Evolutionary conservation across 2,797 vertebrate species (phyloP).

Genomic region (Acrossocheilus wenchowensis): DNA sequence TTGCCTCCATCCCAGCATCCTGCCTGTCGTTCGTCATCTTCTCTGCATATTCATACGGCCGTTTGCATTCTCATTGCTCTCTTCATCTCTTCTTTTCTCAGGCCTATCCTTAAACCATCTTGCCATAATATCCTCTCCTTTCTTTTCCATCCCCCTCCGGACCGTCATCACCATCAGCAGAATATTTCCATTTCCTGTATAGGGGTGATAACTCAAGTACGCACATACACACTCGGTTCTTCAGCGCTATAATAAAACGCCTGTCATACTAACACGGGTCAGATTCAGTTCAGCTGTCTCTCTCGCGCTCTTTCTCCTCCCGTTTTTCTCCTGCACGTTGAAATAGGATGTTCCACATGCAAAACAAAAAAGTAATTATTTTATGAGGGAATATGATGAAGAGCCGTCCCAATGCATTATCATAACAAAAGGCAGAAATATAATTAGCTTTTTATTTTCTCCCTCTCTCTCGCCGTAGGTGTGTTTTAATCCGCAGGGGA

Average conservation of each 20-base stretch:
- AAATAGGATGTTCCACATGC: slow-evolving; percentile 23
- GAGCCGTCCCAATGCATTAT: background rate
- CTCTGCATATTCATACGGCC: background rate
- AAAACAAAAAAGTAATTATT: slow-evolving; percentile 5
- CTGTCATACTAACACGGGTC: slow-evolving; percentile 44
- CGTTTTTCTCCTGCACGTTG: background rate
- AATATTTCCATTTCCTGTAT: slow-evolving; percentile 44
- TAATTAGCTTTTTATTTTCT: slow-evolving; percentile 7
- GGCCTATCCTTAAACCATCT: slow-evolving; percentile 45
- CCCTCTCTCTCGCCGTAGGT: slow-evolving; percentile 73
- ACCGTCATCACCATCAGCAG: slow-evolving; percentile 16
- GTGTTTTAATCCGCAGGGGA: slow-evolving; percentile 93
- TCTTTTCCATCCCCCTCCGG: slow-evolving; percentile 3
- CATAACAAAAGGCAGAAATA: slow-evolving; percentile 22
- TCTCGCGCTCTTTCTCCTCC: slow-evolving; percentile 49
- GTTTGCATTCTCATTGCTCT: slow-evolving; percentile 35
- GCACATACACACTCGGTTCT: slow-evolving; percentile 4
- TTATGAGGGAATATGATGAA: slow-evolving; percentile 18
- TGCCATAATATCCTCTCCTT: slow-evolving; percentile 38
- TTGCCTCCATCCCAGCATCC: slow-evolving; percentile 5
- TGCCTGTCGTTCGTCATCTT: background rate
- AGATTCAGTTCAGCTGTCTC: slow-evolving; percentile 47
- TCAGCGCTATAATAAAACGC: slow-evolving; percentile 27
- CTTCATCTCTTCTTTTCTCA: slow-evolving; percentile 3
- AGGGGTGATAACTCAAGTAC: slow-evolving; percentile 53